A percentile compares a stretch with the other conserved stretches of the same genome.
phyloP scores from a whole-genome alignment of 2,113 vertebrate genomes.

The Dicrurus megarhynchus region DNA sequence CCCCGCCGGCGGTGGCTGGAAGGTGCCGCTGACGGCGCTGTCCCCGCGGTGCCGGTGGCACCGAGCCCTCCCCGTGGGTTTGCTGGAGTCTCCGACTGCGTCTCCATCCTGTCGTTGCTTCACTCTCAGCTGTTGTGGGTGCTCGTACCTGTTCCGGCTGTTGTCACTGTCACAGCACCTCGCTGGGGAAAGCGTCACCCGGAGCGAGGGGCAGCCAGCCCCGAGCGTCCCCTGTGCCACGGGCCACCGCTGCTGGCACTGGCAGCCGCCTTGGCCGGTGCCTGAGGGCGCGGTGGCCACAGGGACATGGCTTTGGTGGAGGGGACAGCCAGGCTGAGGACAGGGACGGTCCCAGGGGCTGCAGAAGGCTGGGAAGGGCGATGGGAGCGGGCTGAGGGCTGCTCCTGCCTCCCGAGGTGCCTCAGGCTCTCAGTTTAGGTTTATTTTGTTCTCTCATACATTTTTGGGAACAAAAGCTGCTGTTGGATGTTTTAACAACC shows the following conservation, averaged over 20 bases:
- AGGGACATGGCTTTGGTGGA: fast-evolving
- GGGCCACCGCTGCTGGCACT: background rate
- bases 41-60: background rate
- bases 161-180: background rate
- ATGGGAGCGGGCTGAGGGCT: background rate
- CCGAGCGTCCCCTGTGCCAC: background rate
- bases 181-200: background rate
- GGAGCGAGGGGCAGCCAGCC: background rate
- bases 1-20: fast-evolving
- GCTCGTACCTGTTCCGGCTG: background rate
- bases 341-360: fast-evolving
- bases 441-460: fast-evolving
- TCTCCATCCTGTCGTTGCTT: background rate
- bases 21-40: too few relatives aligned
- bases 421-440: fast-evolving
- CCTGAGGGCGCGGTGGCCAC: fast-evolving
- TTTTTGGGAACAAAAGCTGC: background rate
- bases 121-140: background rate
- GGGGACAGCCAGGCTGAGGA: background rate
- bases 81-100: background rate
- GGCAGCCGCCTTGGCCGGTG: background rate
- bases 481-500: background rate
- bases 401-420: background rate
- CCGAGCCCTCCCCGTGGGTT: background rate
- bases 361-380: background rate